Evolutionary conservation across 1,140 invertebrate species (phyloP).

Genomic region (Platyura marginata): DNA sequence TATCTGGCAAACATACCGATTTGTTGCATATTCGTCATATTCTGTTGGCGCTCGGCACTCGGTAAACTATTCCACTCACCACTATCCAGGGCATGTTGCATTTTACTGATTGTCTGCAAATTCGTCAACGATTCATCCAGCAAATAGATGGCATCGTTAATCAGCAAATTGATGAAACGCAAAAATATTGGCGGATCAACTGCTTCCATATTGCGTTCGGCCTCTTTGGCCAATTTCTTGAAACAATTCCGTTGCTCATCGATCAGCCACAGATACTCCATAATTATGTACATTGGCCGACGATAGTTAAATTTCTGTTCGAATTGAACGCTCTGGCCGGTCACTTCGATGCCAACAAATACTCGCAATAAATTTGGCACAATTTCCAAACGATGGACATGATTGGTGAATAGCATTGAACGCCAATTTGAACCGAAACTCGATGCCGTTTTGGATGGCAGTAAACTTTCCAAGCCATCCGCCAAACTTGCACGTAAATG

Average conservation of each 20-base stretch:
- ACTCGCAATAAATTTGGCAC: constrained; percentile 64
- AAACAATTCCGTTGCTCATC: constrained; percentile 55
- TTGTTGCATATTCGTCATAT: constrained; percentile 53
- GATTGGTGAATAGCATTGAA: constrained; percentile 50
- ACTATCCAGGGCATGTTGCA: constrained; percentile 49
- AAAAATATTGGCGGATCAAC: constrained; percentile 80
- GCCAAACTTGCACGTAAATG: constrained; percentile 80
- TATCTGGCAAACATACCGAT: constrained; percentile 71
- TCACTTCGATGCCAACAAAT: constrained; percentile 95
- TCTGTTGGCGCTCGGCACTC: constrained; percentile 54
- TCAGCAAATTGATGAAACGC: constrained; percentile 83
- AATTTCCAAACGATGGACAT: constrained; percentile 51
- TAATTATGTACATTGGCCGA: constrained; percentile 82
- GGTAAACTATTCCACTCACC: constrained; percentile 60
- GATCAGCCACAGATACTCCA: constrained; percentile 82
- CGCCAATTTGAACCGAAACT: constrained; percentile 44
- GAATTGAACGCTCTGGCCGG: constrained; percentile 86
- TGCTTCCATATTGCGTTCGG: constrained; percentile 76
- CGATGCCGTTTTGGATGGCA: constrained; percentile 40
- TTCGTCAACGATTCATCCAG: constrained; percentile 78
- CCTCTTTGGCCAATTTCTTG: constrained; percentile 59
- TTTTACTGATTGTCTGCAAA: constrained; percentile 61
- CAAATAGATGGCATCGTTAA: constrained; percentile 91
- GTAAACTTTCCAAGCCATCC: constrained; percentile 66
- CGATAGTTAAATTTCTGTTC: constrained; percentile 96